phyloP scores from a whole-genome alignment of 2,113 vertebrate species.

The Fregetta grallaria region DNA sequence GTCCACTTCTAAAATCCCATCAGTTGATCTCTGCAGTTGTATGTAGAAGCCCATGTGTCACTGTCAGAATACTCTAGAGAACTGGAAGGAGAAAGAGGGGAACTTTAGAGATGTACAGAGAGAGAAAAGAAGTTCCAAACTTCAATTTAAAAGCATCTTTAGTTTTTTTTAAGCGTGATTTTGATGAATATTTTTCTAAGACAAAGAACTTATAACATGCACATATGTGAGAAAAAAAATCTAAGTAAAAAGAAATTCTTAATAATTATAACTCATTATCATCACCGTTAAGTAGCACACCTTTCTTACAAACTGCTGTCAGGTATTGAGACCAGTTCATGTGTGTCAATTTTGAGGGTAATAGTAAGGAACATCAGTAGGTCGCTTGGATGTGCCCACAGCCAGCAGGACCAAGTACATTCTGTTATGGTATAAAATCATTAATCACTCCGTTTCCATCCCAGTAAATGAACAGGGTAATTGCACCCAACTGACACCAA shows the following conservation, averaged over 20 bases:
- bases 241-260: background rate
- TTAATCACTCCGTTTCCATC: background rate
- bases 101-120: background rate
- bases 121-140: background rate
- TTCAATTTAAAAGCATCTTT: background rate
- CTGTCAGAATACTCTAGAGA: background rate
- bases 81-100: background rate
- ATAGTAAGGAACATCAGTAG: background rate
- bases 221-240: background rate
- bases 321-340: background rate
- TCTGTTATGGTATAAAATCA: background rate
- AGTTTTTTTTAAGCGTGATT: background rate
- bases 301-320: background rate
- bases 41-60: background rate
- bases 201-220: background rate
- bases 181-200: background rate
- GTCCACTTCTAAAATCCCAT: background rate
- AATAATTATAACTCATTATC: background rate
- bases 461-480: background rate
- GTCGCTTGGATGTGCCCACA: background rate
- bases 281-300: background rate
- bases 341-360: background rate
- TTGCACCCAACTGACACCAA: background rate
- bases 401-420: background rate
- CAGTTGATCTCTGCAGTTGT: background rate